Evolutionary conservation across 2,113 vertebrate genomes (phyloP).

Genomic region (Morphnarchus princeps): DNA sequence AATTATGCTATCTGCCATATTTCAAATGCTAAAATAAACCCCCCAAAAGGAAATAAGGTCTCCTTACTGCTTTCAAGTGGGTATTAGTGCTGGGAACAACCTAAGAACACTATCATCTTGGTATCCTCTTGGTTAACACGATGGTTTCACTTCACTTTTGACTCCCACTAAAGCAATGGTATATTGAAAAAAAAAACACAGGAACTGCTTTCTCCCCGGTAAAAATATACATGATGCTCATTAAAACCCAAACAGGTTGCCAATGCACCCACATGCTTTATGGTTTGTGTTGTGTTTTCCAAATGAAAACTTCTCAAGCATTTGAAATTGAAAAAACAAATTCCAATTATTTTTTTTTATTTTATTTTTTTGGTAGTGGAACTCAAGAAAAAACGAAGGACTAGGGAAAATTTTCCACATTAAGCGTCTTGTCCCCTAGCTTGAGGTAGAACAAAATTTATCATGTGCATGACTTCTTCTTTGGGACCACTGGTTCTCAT

Average conservation of each 20-base stretch:
- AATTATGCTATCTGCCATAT: slow-evolving; percentile 56
- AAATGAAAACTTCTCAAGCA: background rate
- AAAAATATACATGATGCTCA: slow-evolving; percentile 44
- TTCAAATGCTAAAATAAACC: slow-evolving; percentile 57
- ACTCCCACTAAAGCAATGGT: slow-evolving; percentile 48
- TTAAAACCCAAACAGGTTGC: slow-evolving; percentile 4
- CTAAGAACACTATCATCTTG: slow-evolving; percentile 49
- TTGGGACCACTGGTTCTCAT: background rate
- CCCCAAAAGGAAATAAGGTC: slow-evolving; percentile 36
- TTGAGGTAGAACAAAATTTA: background rate
- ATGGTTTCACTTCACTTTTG: slow-evolving; percentile 47
- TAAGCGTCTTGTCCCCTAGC: background rate
- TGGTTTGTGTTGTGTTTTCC: background rate
- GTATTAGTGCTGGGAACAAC: slow-evolving; percentile 66
- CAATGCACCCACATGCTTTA: background rate
- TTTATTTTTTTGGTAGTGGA: background rate
- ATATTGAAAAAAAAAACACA: slow-evolving; percentile 34
- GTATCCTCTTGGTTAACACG: slow-evolving; percentile 14
- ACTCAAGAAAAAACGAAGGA: background rate
- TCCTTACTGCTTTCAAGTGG: slow-evolving; percentile 63
- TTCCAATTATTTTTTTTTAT: background rate
- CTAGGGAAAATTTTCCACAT: background rate
- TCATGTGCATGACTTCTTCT: background rate
- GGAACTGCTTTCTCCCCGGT: slow-evolving; percentile 21
- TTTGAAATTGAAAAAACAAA: background rate